Percentiles rank a stretch among this genome's conserved stretches.
phyloP scores from a whole-genome alignment of 2,797 vertebrate species.

The Salarias fasciatus region DNA sequence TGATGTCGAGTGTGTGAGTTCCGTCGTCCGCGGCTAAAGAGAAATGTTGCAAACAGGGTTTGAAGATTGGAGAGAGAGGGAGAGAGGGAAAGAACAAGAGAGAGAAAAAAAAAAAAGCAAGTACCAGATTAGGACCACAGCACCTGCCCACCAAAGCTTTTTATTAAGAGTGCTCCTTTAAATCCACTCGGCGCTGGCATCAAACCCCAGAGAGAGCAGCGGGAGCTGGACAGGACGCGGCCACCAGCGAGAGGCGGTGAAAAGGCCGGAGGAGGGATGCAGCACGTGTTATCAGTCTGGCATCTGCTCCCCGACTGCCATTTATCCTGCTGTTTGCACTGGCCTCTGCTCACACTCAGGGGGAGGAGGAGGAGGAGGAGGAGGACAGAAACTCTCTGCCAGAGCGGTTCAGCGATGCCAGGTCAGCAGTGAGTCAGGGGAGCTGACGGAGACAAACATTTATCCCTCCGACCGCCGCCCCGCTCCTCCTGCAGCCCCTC shows the following conservation, averaged over 20 bases:
- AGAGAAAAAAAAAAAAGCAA: constrained; percentile 66
- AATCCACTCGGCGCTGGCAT: constrained; percentile 44
- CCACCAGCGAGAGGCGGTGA: constrained; percentile 43
- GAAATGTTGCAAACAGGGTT: constrained; percentile 83
- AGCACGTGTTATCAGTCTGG: constrained; percentile 52
- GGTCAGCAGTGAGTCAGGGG: constrained; percentile 70
- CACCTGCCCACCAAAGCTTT: constrained; percentile 71
- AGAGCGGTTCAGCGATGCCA: constrained; percentile 61
- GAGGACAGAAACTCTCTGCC: constrained; percentile 43
- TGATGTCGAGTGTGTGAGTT: constrained; percentile 98
- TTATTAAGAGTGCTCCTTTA: constrained; percentile 36
- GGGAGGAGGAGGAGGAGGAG: constrained; percentile 8
- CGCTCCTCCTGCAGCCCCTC: constrained; percentile 54
- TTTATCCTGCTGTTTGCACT: constrained; percentile 54
- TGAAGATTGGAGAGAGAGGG: constrained; percentile 63
- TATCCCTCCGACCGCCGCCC: constrained; percentile 47
- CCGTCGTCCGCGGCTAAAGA: constrained; percentile 95
- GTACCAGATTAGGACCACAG: constrained; percentile 74
- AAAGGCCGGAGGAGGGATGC: constrained; percentile 47
- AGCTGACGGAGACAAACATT: constrained; percentile 64
- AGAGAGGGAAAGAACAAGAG: constrained; percentile 41
- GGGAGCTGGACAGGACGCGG: constrained; percentile 36
- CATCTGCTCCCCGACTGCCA: constrained; percentile 54
- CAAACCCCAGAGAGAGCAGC: constrained; percentile 43
- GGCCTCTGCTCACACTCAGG: constrained; percentile 42